Percentiles rank a stretch among this genome's conserved stretches.
Conservation (phyloP, 2,888 invertebrate genomes). For the Ommatoiulus sabulosus region DNA sequence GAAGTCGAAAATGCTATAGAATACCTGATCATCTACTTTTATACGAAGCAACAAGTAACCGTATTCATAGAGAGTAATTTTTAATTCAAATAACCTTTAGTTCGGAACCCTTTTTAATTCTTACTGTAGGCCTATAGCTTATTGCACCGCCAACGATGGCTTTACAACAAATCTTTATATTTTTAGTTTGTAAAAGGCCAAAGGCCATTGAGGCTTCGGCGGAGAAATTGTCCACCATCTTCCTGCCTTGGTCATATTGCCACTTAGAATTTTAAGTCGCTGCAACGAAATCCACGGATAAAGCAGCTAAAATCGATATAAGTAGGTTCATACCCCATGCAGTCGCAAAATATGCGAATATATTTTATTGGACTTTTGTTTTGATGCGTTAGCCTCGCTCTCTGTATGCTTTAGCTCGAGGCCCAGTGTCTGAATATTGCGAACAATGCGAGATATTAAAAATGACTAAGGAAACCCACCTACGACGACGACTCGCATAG, state of each 20-base stretch:
- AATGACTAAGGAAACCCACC: constrained; percentile 61
- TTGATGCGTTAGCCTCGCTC: background rate
- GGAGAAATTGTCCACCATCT: background rate
- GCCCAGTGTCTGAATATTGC: background rate
- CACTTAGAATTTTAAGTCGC: background rate
- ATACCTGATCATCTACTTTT: too few relatives aligned
- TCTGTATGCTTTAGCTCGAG: background rate
- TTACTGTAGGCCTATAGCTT: too few relatives aligned
- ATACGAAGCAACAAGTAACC: too few relatives aligned
- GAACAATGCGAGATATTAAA: constrained; percentile 42
- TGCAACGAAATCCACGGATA: background rate
- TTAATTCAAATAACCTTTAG: too few relatives aligned
- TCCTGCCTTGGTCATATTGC: background rate
- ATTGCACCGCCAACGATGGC: background rate
- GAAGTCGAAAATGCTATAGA: too few relatives aligned
- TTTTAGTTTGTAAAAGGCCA: background rate
- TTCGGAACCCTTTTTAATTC: too few relatives aligned
- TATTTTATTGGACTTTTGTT: constrained; percentile 10
- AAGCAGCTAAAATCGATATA: background rate
- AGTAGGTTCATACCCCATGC: background rate
- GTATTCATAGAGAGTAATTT: too few relatives aligned
- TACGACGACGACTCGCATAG: constrained; percentile 72
- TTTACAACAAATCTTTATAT: constrained; percentile 7
- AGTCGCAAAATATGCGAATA: constrained; percentile 29
- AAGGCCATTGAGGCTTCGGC: background rate